Conservation (phyloP, 2,113 vertebrate species). For the Microtus richardsoni region DNA sequence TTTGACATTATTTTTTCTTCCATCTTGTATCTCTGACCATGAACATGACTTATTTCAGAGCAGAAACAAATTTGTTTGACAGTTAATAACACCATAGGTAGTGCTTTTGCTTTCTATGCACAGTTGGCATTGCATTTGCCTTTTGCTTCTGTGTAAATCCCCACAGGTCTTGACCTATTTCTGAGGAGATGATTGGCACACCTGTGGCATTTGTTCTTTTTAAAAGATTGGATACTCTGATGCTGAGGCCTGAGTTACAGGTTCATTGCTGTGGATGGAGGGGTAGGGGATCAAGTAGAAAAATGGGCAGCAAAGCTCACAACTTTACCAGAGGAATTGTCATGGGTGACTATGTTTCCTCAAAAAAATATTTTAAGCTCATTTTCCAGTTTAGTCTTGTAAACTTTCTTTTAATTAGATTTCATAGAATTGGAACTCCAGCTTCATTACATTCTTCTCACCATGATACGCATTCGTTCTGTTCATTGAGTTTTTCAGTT, state of each 20-base stretch:
- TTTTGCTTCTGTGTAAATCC: neutral
- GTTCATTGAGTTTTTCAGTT: constrained; percentile 22
- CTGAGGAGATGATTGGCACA: neutral
- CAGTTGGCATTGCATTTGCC: neutral
- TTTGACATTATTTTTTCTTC: neutral
- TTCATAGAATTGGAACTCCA: neutral
- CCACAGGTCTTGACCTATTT: neutral
- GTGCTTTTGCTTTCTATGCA: neutral
- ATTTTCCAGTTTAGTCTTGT: neutral
- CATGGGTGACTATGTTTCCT: neutral
- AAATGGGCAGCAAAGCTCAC: neutral
- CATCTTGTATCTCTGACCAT: neutral
- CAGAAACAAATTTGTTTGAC: neutral
- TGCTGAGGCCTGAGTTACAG: neutral
- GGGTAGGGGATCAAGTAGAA: neutral
- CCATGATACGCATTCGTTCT: neutral
- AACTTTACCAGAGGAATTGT: neutral
- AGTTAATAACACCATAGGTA: neutral
- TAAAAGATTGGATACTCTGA: neutral
- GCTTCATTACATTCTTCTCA: neutral
- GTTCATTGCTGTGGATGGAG: neutral
- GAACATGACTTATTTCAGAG: neutral
- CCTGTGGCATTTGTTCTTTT: neutral
- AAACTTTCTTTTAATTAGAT: neutral
- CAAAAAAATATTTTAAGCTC: neutral